Percentiles rank a stretch among this genome's conserved stretches.
phyloP scores from a whole-genome alignment of 2,113 vertebrate genomes.

The Rhynchopsitta pachyrhyncha region DNA sequence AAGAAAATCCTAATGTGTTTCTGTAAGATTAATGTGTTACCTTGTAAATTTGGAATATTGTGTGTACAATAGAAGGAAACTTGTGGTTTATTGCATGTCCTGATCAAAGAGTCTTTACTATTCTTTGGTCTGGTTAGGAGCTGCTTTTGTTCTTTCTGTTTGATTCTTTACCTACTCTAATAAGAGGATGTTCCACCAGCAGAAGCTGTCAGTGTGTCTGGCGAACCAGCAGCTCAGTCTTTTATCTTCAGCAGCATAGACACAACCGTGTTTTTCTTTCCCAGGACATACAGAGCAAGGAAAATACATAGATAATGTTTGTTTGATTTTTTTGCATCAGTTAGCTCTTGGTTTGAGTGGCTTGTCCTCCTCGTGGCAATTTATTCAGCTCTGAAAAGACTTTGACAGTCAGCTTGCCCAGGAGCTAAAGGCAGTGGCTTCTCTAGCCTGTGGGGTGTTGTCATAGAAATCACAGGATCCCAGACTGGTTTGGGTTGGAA shows the following conservation, averaged over 20 bases:
- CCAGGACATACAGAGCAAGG: not conserved
- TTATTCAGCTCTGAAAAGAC: not conserved
- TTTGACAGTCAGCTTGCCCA: not conserved
- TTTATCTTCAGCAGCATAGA: not conserved
- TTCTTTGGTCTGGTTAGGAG: constrained; percentile 1
- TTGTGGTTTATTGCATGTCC: not conserved
- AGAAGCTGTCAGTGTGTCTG: constrained; percentile 7
- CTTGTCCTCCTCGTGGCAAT: not conserved
- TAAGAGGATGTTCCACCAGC: not conserved
- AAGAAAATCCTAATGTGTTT: not conserved
- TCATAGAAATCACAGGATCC: not conserved
- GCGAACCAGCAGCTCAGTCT: constrained; percentile 7
- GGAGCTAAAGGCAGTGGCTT: not conserved
- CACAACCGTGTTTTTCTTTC: not conserved
- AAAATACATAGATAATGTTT: not conserved
- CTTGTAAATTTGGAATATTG: not conserved
- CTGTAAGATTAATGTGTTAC: not conserved
- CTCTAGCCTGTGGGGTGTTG: not conserved
- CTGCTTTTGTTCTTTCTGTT: constrained; percentile 9
- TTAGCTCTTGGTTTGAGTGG: not conserved
- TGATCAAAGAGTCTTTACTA: not conserved
- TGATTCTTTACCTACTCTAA: not conserved
- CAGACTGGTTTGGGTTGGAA: not conserved
- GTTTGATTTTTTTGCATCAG: not conserved
- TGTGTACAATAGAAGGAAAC: not conserved